Conservation (phyloP, 2,113 vertebrate species). For the Ptyas mucosa region DNA sequence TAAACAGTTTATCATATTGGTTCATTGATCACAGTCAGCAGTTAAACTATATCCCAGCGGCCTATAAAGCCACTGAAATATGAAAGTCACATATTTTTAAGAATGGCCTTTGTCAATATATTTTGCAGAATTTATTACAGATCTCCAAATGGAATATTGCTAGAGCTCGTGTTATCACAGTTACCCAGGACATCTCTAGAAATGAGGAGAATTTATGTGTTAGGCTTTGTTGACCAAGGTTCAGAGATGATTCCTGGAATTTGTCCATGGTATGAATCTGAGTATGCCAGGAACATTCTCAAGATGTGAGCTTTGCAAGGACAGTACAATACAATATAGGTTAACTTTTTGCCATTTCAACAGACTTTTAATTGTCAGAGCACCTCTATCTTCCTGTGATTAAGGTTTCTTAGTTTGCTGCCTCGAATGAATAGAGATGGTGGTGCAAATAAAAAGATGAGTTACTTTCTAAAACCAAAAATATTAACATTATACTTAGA, state of each 20-base stretch:
- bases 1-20: neutral
- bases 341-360: neutral
- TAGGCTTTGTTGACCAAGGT: neutral
- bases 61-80: neutral
- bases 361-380: neutral
- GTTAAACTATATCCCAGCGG: neutral
- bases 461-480: neutral
- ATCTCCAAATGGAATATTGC: neutral
- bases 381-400: neutral
- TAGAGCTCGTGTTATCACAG: neutral
- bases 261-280: neutral
- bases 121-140: neutral
- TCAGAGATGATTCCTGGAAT: neutral
- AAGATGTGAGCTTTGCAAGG: neutral
- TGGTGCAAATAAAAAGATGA: neutral
- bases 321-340: neutral
- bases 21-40: neutral
- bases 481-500: neutral
- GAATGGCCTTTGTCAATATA: neutral
- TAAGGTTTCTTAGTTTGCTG: neutral
- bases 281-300: neutral
- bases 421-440: neutral
- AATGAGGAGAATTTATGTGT: neutral
- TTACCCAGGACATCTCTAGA: neutral
- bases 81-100: neutral